These are phyloP conservation scores for Meriones unguiculatus DNA, from an alignment of 2,113 vertebrate genomes.

Conservation along the genomic window DNA sequence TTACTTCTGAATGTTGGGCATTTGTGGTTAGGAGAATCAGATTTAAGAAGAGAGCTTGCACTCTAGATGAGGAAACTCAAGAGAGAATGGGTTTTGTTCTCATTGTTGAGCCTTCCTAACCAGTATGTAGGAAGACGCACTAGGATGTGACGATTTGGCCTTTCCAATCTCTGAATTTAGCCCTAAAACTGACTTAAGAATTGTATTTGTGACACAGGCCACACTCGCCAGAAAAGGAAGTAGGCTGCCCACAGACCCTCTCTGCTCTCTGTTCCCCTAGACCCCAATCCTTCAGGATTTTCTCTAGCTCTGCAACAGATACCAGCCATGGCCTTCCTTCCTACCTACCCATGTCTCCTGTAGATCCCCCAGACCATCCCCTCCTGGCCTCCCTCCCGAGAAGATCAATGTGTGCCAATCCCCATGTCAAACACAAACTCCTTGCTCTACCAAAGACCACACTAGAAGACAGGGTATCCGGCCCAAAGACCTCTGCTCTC, in stretches of 20 bases:
- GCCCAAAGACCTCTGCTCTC: neutral
- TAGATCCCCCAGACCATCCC: neutral
- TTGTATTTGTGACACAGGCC: neutral
- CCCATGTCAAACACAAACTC: neutral
- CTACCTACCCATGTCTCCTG: neutral
- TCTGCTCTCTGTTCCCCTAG: no score
- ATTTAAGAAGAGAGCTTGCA: neutral
- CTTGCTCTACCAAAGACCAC: neutral
- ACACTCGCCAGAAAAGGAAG: neutral
- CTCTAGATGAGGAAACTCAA: neutral
- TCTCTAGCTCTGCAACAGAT: neutral
- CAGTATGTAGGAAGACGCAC: neutral
- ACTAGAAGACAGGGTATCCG: neutral
- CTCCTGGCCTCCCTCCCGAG: neutral
- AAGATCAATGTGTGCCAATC: neutral
- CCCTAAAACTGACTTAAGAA: neutral
- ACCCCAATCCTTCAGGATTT: neutral
- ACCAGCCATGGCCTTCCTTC: neutral
- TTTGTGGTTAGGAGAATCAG: neutral
- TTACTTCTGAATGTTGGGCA: neutral
- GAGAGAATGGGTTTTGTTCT: neutral
- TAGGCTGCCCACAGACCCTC: neutral
- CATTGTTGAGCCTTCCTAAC: neutral
- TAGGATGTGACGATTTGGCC: neutral
- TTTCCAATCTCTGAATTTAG: neutral